Base-by-base conservation (phyloP, 2,113 vertebrate genomes). In the Acanthochromis polyacanthus region DNA sequence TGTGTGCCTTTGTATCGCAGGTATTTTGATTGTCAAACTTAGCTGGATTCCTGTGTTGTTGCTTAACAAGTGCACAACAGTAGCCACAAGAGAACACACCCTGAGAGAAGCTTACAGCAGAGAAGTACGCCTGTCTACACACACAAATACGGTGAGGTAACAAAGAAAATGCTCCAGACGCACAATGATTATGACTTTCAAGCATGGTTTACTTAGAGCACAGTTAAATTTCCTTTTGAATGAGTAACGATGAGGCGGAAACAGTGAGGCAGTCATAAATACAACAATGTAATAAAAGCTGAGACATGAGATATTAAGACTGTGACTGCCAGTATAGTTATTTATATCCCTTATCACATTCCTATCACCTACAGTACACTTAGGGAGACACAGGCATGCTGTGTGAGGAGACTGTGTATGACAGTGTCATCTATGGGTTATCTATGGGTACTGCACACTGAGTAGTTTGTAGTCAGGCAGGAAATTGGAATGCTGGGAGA, bases 401-500 rank as follows among this genome's bases (percentile, higher is more conserved):
- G 48, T 25, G 15, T 0, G 0, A 45, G 30, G 48, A 64, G 55
- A 74, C 45, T 58, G 43, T 69, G 68, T 61, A 6, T 62, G 68
- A 72, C 55, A 85, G 83, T 78, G 85, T 25, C 84, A 76, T 66
- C 89, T 59, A 2, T 68, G 58, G 89, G 85, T 69, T 10, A 4
- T 7, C n/a, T 59, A 4, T 67, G 53, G 55, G 73, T 53, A 88
- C 65, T 88, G 67, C 82, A 86, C 45, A 60, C 38, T 11, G 22
- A 69, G 32, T 32, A 17, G 36, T 23, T 45, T 4, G 22, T 62
- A 16, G 30, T 52, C 52, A 51, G 22, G 19, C n/a, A 58, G 53
- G 23, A 57, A 61, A 53, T 17, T 36, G 10, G 23, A 45, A 22
- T 0, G 3, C 15, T 30, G 30, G 25, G 17, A 64, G 6, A n/a